Base-by-base conservation (phyloP, 2,888 invertebrate genomes). In the Plagodis pulveraria region DNA sequence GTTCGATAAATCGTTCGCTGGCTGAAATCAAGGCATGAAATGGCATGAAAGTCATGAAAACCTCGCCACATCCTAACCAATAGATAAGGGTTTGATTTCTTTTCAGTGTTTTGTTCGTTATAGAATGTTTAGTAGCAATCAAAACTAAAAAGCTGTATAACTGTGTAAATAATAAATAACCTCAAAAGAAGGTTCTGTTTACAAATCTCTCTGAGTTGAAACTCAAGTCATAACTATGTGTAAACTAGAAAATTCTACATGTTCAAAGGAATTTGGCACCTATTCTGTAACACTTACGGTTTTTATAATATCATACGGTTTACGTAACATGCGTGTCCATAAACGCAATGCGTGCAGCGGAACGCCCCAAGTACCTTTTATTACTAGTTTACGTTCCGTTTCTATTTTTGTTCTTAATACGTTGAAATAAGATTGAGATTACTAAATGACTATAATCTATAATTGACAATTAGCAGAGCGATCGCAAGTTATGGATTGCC, bases 271-370 rank as follows among this genome's bases (percentile, higher is more conserved):
- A 60, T 49, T 41, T 5, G 6, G 56, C 62, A 69, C 56, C 59
- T 71, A 69, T 43, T 7, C 10, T 43, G 38, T 22, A 38, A 38
- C 38, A 38, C 9, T 38, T 38, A 38, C 6, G 38, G 38, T 38
- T 38, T 32, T 51, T 32, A 49, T 5, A 6, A 56, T 72, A 63
- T 62, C 70, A 47, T 51, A 64, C 67, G 66, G 62, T 74, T 77
- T 76, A 71, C 76, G 76, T 74, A 78, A 78, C 71, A 66, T 22
- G 22, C 67, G 63, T 12, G 70, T 67, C 71, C 73, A 73, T 75
- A 76, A 72, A 70, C 62, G 64, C 73, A 73, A 71, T 64, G 69
- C 71, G 66, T 50, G 53, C 64, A 76, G 73, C 75, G 76, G 76
- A 79, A 80, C 78, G 74, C 69, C 67, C 73, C 61, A 60, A 53